Evolutionary conservation across 2,888 invertebrate genomes (phyloP).

Genomic region (Pseudococcus viburni): DNA sequence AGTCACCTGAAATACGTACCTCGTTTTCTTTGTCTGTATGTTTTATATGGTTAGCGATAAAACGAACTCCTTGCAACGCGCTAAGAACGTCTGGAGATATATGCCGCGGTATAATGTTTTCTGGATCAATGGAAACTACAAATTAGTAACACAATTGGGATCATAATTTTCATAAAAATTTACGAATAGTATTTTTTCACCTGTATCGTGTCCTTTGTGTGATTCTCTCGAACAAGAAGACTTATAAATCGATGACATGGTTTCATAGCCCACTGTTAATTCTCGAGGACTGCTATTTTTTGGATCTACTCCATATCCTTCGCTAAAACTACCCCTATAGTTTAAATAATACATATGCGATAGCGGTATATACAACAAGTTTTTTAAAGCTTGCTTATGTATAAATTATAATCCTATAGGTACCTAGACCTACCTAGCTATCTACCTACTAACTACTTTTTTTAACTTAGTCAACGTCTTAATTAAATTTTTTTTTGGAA

Average conservation of each 20-base stretch:
- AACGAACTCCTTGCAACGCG: slow-evolving; percentile 93
- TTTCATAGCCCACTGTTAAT: slow-evolving; percentile 54
- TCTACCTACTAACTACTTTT: too few relatives aligned
- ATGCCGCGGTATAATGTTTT: slow-evolving; percentile 84
- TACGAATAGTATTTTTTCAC: not conserved
- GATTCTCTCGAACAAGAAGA: slow-evolving; percentile 63
- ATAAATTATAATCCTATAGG: too few relatives aligned
- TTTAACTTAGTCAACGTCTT: too few relatives aligned
- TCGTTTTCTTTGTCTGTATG: slow-evolving; percentile 96
- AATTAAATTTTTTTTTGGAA: too few relatives aligned
- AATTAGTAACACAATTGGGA: not conserved
- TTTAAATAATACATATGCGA: not conserved
- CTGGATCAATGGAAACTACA: slow-evolving; percentile 77
- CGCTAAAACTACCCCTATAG: slow-evolving; percentile 79
- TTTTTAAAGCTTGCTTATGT: too few relatives aligned
- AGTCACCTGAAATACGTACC: slow-evolving; percentile 75
- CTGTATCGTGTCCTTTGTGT: slow-evolving; percentile 54
- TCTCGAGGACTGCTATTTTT: slow-evolving; percentile 64
- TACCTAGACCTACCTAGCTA: too few relatives aligned
- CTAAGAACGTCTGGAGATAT: slow-evolving; percentile 90
- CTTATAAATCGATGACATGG: slow-evolving; percentile 58
- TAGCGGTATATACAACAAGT: not conserved
- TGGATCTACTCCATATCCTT: slow-evolving; percentile 70
- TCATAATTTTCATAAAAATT: not conserved
- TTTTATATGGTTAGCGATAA: slow-evolving; percentile 97